Percentiles rank a stretch among this genome's conserved stretches.
phyloP scores from a whole-genome alignment of 2,888 invertebrate species.

The Drosophila rellima region DNA sequence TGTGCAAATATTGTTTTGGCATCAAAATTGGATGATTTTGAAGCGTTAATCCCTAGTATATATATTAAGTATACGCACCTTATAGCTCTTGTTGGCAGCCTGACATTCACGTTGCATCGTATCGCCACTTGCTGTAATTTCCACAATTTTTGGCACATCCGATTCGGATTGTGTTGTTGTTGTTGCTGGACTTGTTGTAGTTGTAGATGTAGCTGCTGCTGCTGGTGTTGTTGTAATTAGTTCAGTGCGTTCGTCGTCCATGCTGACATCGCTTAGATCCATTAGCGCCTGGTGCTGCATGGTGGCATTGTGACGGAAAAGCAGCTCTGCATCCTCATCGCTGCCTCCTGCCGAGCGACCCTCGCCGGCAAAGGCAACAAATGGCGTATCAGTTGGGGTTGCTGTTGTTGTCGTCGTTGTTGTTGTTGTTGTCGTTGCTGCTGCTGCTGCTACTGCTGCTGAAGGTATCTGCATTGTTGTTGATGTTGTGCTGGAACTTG shows the following conservation, averaged over 20 bases:
- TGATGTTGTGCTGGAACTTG: conserved; percentile 20
- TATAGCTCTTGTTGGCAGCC: conserved; percentile 86
- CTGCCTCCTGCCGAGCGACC: conserved; percentile 75
- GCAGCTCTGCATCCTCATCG: conserved; percentile 52
- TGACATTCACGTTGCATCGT: conserved; percentile 85
- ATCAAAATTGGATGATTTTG: too few species aligned
- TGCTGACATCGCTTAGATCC: conserved; percentile 92
- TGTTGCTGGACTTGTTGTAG: conserved; percentile 54
- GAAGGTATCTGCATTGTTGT: too few species aligned
- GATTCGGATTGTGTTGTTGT: conserved; percentile 59
- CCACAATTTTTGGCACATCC: conserved; percentile 79
- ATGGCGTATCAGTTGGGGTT: conserved; percentile 49
- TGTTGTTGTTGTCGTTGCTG: conserved; percentile 39
- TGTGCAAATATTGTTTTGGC: too few species aligned
- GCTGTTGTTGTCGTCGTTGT: conserved; percentile 45
- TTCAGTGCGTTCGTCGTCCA: conserved; percentile 87
- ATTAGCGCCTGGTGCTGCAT: conserved; percentile 72
- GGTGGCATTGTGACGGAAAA: conserved; percentile 60
- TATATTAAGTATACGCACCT: conserved; percentile 83
- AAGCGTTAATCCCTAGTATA: too few species aligned
- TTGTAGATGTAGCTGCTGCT: conserved; percentile 28
- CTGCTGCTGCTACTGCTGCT: too few species aligned
- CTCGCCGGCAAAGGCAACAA: conserved; percentile 76
- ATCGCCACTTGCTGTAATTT: conserved; percentile 80
- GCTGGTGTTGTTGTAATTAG: conserved; percentile 38